Percentiles rank a stretch among this genome's conserved stretches.
Evolutionary conservation across 2,797 vertebrate species (phyloP).

Genomic region (Enteromius viviparus): DNA sequence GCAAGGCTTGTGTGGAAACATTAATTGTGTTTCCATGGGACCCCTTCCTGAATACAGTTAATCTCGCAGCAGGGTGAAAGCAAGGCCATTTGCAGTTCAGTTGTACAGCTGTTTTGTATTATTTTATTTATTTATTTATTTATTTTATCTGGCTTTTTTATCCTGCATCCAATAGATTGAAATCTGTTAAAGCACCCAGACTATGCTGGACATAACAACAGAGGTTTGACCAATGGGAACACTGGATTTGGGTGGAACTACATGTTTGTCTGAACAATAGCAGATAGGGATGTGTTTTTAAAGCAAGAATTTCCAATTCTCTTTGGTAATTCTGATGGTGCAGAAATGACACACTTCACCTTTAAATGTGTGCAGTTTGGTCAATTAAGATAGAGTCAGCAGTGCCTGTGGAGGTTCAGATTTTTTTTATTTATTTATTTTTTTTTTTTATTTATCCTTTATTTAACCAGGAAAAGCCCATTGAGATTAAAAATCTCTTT

Average conservation of each 20-base stretch:
- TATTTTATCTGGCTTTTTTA: neutral
- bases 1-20: neutral
- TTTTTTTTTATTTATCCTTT: too few relatives aligned
- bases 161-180: neutral
- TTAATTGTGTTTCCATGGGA: slow-evolving; percentile 35
- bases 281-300: neutral
- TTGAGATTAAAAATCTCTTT: too few relatives aligned
- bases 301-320: neutral
- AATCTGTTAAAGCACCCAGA: neutral
- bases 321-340: neutral
- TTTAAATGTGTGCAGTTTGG: too few relatives aligned
- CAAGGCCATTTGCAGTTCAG: slow-evolving; percentile 21
- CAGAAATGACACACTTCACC: neutral
- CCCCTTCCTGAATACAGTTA: slow-evolving; percentile 35
- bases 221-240: neutral
- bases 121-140: neutral
- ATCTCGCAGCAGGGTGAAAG: slow-evolving; percentile 15
- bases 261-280: neutral
- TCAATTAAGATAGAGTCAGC: neutral
- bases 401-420: slow-evolving; percentile 7
- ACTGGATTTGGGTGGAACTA: neutral
- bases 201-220: neutral
- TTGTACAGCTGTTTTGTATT: neutral
- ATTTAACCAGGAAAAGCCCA: too few relatives aligned
- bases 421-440: too few relatives aligned